Evolutionary conservation across 2,888 invertebrate species (phyloP).

Genomic region (Margaritifera margaritifera): DNA sequence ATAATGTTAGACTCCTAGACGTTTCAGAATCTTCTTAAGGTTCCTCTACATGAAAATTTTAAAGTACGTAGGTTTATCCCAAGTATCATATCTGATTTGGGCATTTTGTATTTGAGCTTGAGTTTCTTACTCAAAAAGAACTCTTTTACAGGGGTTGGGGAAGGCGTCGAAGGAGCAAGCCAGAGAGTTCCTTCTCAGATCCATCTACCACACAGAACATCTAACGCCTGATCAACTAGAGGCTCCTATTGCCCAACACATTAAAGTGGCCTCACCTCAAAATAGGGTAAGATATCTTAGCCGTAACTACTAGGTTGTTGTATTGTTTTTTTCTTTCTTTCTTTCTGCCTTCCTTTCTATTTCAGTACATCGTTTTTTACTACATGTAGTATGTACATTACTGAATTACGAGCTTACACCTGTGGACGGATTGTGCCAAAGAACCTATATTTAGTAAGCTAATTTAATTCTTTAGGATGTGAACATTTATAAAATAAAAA

Average conservation of each 20-base stretch:
- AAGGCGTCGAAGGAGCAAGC: conserved; percentile 36
- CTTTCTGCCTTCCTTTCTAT: neutral
- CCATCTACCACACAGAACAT: conserved; percentile 55
- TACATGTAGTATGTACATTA: neutral
- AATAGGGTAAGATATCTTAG: conserved; percentile 46
- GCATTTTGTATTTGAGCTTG: neutral
- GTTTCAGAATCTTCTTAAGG: too few species aligned
- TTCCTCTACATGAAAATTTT: too few species aligned
- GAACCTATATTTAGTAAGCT: neutral
- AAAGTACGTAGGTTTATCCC: too few species aligned
- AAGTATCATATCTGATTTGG: neutral
- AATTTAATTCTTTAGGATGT: neutral
- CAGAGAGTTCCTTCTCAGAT: conserved; percentile 46
- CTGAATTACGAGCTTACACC: too few species aligned
- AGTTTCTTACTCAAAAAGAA: too few species aligned
- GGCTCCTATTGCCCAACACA: conserved; percentile 44
- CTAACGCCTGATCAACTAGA: conserved; percentile 31
- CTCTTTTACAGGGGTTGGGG: conserved; percentile 49
- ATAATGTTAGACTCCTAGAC: too few species aligned
- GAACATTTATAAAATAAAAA: neutral
- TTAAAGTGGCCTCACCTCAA: conserved; percentile 44
- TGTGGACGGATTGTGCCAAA: too few species aligned
- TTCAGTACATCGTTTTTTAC: neutral
- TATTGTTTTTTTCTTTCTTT: too few species aligned
- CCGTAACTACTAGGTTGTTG: too few species aligned